A percentile compares a stretch with the other conserved stretches of the same genome.
Evolutionary conservation across 1,140 invertebrate genomes (phyloP).

Genomic region (Drosophila truncata): DNA sequence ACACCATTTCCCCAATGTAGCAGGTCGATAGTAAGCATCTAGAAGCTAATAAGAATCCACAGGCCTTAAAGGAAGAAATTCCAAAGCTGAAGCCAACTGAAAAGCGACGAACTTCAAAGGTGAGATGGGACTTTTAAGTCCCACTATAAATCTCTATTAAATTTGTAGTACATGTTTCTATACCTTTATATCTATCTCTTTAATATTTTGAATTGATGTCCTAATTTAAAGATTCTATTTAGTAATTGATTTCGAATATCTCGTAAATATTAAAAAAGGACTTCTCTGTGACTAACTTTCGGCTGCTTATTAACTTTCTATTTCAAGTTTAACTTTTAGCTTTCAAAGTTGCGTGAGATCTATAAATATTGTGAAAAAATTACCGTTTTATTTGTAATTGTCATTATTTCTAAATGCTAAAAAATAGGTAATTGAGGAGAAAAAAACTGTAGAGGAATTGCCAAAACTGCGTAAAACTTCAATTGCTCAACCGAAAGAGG

Average conservation of each 20-base stretch:
- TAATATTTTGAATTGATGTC: not conserved
- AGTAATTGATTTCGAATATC: not conserved
- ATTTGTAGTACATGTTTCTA: not conserved
- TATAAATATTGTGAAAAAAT: not conserved
- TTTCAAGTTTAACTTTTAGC: not conserved
- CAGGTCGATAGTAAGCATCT: slow-evolving; percentile 64
- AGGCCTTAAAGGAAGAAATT: slow-evolving; percentile 75
- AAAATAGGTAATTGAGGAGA: slow-evolving; percentile 59
- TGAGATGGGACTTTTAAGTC: slow-evolving; percentile 40
- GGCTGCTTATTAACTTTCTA: slow-evolving; percentile 1
- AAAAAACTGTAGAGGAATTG: slow-evolving; percentile 69
- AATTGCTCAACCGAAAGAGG: slow-evolving; percentile 65
- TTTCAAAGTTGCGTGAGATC: not conserved
- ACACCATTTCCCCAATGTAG: slow-evolving; percentile 37
- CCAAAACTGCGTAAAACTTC: slow-evolving; percentile 83
- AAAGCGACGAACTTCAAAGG: slow-evolving; percentile 65
- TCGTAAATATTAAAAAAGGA: not conserved
- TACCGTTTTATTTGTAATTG: not conserved
- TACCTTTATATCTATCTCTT: not conserved
- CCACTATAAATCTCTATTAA: not conserved
- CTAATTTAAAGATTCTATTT: not conserved
- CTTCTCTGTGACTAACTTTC: not conserved
- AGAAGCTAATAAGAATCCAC: slow-evolving; percentile 68
- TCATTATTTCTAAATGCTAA: not conserved
- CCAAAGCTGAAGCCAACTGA: slow-evolving; percentile 75